Base-by-base conservation (phyloP, 2,797 vertebrate genomes). In the Rhincodon typus region DNA sequence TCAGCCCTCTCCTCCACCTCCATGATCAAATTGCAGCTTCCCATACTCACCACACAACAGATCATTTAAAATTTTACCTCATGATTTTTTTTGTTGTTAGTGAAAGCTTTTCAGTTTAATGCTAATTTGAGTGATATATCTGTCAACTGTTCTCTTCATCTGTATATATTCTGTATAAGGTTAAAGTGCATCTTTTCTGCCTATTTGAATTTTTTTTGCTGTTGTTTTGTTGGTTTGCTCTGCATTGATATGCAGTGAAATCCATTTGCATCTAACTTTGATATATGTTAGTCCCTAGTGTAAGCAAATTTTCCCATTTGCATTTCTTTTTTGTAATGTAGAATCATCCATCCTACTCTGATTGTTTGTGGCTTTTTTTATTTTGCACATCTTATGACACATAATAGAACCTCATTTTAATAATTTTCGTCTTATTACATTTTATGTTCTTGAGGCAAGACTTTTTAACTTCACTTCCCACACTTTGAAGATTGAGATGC, bases 231-330 rank as follows among this genome's bases (percentile, higher is more conserved):
- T 93, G 66, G 8, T 25, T 69, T 69, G 4, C 90, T 69, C n/a
- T 69, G 90, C 90, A 42, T 93, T 93, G 62, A 93, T 69, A 42
- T 23, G 90, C 90, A 93, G 21, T 42, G 66, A 93, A 93, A 69
- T 69, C 21, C 10, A 42, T 93, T 69, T 93, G 21, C 90, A 69
- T 69, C n/a, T 66, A 69, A 8, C n/a, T 69, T 93, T 93, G 90
- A 93, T 93, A 69, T 42, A 69, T 93, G 90, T 93, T 10, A 8
- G 69, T 69, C 90, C n/a, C 62, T 25, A 30, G 90, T 42, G 38
- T 69, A 93, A 90, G 57, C n/a, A 42, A 42, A 69, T 93, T 93
- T 93, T 30, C 90, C 66, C 90, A 93, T 42, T 42, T 69, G 19
- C 90, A 93, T 93, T 93, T 90, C 66, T 21, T 93, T 93, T 42